A percentile compares a stretch with the other conserved stretches of the same genome.
These are phyloP conservation scores for Sclerodermus sp. DNA, from an alignment of 2,888 invertebrate species.

Conservation along the genomic window DNA sequence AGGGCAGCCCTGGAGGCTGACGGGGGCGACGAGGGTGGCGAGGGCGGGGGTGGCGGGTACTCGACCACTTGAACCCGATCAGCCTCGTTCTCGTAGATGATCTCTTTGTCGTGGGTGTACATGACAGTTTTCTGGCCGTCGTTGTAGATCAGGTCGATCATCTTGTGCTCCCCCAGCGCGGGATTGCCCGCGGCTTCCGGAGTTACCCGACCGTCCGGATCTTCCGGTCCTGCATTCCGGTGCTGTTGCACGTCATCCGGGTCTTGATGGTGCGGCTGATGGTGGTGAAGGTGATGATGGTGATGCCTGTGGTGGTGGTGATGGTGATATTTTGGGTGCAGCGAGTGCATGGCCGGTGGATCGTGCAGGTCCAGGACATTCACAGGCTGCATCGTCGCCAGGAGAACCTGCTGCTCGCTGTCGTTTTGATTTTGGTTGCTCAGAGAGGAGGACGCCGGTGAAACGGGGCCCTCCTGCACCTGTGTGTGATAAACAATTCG, in stretches of 20 bases:
- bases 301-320: slow-evolving; percentile 66
- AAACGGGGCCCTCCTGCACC: slow-evolving; percentile 53
- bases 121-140: slow-evolving; percentile 84
- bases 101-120: slow-evolving; percentile 80
- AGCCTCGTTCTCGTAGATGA: slow-evolving; percentile 77
- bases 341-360: slow-evolving; percentile 63
- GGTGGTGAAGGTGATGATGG: slow-evolving; percentile 61
- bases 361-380: slow-evolving; percentile 77
- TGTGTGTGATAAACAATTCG: too few relatives aligned
- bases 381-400: slow-evolving; percentile 87
- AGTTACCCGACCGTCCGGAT: slow-evolving; percentile 44
- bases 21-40: slow-evolving; percentile 57
- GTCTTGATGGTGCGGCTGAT: slow-evolving; percentile 51
- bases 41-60: slow-evolving; percentile 53
- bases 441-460: slow-evolving; percentile 54
- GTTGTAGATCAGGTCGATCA: slow-evolving; percentile 81
- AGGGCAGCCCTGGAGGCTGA: slow-evolving; percentile 61
- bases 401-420: slow-evolving; percentile 58
- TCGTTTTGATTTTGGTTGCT: slow-evolving; percentile 55
- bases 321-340: slow-evolving; percentile 61
- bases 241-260: slow-evolving; percentile 57
- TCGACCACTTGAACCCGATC: slow-evolving; percentile 59
- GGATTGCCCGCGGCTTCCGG: slow-evolving; percentile 59
- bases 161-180: slow-evolving; percentile 67
- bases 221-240: slow-evolving; percentile 33